These are phyloP conservation scores for Neuroscelio doddi DNA, from an alignment of 2,888 invertebrate genomes.

Conservation along the genomic window DNA sequence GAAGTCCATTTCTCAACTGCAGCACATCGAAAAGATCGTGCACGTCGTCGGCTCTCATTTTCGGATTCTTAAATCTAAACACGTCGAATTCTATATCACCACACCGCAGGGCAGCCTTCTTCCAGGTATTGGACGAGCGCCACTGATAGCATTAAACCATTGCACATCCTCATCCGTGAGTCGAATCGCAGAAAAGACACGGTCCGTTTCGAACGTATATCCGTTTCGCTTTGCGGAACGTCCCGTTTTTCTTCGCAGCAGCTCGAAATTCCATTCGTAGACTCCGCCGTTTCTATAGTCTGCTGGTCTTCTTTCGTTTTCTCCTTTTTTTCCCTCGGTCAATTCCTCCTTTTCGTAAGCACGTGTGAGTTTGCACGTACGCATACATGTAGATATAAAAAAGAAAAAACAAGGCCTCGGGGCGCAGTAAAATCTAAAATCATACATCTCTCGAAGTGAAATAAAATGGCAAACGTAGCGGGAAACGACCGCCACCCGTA, in stretches of 20 bases:
- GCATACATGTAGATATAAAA: conserved; percentile 6
- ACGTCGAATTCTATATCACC: conserved; percentile 32
- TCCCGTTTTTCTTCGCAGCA: conserved; percentile 24
- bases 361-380: conserved; percentile 18
- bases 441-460: conserved; percentile 62
- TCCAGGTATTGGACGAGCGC: conserved; percentile 41
- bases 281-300: conserved; percentile 17
- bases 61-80: conserved; percentile 42
- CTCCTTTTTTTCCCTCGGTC: too few relatives aligned
- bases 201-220: conserved; percentile 34
- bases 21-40: conserved; percentile 29
- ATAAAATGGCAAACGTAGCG: conserved; percentile 67
- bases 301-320: conserved; percentile 9
- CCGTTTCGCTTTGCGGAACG: conserved; percentile 25
- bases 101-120: conserved; percentile 24
- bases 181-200: conserved; percentile 41
- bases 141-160: conserved; percentile 47
- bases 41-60: conserved; percentile 34
- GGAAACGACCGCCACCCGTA: conserved; percentile 58
- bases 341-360: conserved; percentile 21
- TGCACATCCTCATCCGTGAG: conserved; percentile 40
- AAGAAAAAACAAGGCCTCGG: conserved; percentile 33
- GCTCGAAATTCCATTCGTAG: conserved; percentile 27
- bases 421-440: conserved; percentile 58
- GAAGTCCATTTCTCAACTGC: too few relatives aligned